Evolutionary conservation across 2,797 vertebrate genomes (phyloP), one percentile per base, ranked within the genome.

Genomic region (Hephaestus fuliginosus): DNA sequence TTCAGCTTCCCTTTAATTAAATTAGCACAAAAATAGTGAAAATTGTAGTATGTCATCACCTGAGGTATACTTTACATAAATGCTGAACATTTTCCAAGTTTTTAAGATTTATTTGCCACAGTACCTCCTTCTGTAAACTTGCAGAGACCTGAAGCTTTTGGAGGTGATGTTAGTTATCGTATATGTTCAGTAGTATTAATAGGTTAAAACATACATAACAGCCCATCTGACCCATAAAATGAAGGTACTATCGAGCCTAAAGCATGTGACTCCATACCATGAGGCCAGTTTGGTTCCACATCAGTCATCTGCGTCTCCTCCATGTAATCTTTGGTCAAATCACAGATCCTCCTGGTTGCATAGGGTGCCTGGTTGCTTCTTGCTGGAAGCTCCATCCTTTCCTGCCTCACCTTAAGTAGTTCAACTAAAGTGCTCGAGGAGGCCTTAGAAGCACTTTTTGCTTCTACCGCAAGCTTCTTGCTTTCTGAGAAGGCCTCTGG

Each of bases 401-500:
- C 92, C 83, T 94, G 96, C 94, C 94, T 97, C 88, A 94, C 95
- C 95, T 96, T 96, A 82, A 98, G 95, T 71, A 98, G 96, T 93
- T 97, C 96, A 87, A 97, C 96, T 93, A 98, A 95, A 92, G 96
- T 96, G 89, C 97, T 95, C 33, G 96, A 95, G 51, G 96, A 95
- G 74, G 83, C 90, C 87, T 94, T 92, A 70, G 83, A 94, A 58
- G 87, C 93, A 89, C 78, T 91, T 20, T 81, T 79, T 64, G 80
- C 88, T 88, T 95, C 93, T 82, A 90, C 81, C 79, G 95, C 94
- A 46, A 93, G 91, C 89, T 85, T 95, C 85, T 95, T 94, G 74
- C 82, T 95, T 17, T 88, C 77, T 7, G 56, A 76, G 52, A 78
- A 70, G 13, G 93, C 90, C 48, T 93, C 91, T 30, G 89, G 87